These are phyloP conservation scores for Meloidogyne chitwoodi DNA, from an alignment of 1,140 invertebrate genomes.

Conservation along the genomic window DNA sequence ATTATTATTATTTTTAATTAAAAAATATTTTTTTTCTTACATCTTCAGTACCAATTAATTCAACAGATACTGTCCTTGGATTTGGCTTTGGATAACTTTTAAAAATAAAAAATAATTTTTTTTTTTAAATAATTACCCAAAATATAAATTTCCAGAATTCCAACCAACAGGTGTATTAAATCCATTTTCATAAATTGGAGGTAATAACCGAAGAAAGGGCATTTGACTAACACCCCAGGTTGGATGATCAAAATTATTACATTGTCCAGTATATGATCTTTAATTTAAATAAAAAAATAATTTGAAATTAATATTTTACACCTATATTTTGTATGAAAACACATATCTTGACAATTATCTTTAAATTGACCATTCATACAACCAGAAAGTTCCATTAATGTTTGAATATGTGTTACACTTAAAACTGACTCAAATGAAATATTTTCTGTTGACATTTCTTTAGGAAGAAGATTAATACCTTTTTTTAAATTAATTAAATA, in stretches of 20 bases:
- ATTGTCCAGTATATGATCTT: slow-evolving; percentile 53
- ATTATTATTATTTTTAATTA: not conserved
- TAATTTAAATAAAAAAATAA: not conserved
- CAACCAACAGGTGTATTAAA: slow-evolving; percentile 75
- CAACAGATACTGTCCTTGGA: slow-evolving; percentile 46
- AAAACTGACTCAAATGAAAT: slow-evolving; percentile 58
- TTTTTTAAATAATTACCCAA: slow-evolving; percentile 36
- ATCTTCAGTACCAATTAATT: slow-evolving; percentile 41
- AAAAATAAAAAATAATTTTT: not conserved
- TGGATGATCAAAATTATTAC: slow-evolving; percentile 58
- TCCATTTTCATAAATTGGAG: slow-evolving; percentile 91
- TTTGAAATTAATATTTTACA: not conserved
- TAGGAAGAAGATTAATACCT: slow-evolving; percentile 40
- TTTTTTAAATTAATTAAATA: not conserved
- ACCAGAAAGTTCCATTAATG: slow-evolving; percentile 58
- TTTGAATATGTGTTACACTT: slow-evolving; percentile 57
- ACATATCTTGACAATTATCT: slow-evolving; percentile 54
- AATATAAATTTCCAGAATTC: slow-evolving; percentile 45
- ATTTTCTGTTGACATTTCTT: slow-evolving; percentile 48
- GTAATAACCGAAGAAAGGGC: slow-evolving; percentile 76
- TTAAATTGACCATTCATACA: slow-evolving; percentile 50
- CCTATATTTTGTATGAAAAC: slow-evolving; percentile 58
- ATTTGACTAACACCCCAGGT: slow-evolving; percentile 76
- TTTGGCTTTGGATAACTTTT: slow-evolving; percentile 48
- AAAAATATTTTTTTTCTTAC: not conserved